These are phyloP conservation scores for Rhea pennata DNA, from an alignment of 2,113 vertebrate species.

Conservation along the genomic window DNA sequence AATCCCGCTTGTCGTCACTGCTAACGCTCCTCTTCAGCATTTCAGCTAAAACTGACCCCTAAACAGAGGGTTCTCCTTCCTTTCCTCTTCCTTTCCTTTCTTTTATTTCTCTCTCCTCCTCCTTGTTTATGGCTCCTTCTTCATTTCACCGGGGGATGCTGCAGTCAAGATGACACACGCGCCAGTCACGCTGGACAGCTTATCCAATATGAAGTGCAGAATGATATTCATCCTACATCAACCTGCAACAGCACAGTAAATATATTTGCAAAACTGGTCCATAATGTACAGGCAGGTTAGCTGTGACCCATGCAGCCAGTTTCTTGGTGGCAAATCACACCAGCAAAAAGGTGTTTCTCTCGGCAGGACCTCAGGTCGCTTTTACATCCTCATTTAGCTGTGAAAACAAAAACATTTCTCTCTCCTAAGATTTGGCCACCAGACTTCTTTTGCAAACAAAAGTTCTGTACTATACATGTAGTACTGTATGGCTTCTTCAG, in stretches of 20 bases:
- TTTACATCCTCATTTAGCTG: fast-evolving
- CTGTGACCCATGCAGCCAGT: not conserved
- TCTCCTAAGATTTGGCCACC: not conserved
- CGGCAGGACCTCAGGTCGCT: not conserved
- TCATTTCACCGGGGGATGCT: not conserved
- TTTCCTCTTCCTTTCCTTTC: not conserved
- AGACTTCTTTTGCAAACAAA: not conserved
- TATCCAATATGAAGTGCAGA: not conserved
- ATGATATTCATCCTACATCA: not conserved
- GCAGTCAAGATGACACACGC: not conserved
- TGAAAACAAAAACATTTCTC: not conserved
- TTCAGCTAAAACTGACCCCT: not conserved
- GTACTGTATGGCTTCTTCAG: not conserved
- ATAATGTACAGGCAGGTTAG: not conserved
- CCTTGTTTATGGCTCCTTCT: not conserved
- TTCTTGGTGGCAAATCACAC: not conserved
- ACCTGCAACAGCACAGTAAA: not conserved
- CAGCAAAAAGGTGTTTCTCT: not conserved
- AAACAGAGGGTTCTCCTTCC: not conserved
- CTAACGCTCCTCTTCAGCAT: not conserved
- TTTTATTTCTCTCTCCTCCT: not conserved
- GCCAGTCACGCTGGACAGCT: not conserved
- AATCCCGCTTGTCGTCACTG: not conserved
- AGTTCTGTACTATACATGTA: fast-evolving
- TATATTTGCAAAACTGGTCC: not conserved